Conservation (phyloP, 1,140 invertebrate genomes). For the Myzus persicae region DNA sequence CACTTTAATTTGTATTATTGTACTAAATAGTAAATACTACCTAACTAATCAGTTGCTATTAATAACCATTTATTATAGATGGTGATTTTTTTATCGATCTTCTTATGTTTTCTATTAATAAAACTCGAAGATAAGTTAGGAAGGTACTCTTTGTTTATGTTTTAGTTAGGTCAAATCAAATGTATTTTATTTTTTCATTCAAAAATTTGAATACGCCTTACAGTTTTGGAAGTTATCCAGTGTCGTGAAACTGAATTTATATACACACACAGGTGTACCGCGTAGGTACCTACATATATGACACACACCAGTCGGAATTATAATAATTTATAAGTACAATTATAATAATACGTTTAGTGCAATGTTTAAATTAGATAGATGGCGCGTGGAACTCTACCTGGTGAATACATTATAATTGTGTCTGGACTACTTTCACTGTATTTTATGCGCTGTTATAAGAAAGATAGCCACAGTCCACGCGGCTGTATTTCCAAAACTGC, state of each 20-base stretch:
- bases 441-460: constrained; percentile 38
- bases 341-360: constrained; percentile 17
- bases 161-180: background rate
- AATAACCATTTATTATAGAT: background rate
- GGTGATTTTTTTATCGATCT: background rate
- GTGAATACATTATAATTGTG: constrained; percentile 50
- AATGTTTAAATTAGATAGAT: constrained; percentile 46
- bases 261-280: background rate
- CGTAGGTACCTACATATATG: constrained; percentile 6
- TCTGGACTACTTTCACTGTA: constrained; percentile 51
- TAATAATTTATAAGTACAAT: constrained; percentile 41
- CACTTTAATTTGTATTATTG: background rate
- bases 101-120: background rate
- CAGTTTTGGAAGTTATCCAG: constrained; percentile 10
- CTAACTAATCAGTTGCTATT: background rate
- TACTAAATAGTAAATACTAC: background rate
- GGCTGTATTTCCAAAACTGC: constrained; percentile 36
- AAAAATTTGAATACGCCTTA: constrained; percentile 12
- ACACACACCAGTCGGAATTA: background rate
- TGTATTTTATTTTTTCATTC: background rate
- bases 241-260: background rate
- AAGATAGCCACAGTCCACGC: background rate
- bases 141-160: background rate
- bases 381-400: background rate
- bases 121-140: background rate